Percentiles rank a stretch among this genome's conserved stretches.
Conservation (phyloP, 2,888 invertebrate genomes). For the Drosophila infuscata region DNA sequence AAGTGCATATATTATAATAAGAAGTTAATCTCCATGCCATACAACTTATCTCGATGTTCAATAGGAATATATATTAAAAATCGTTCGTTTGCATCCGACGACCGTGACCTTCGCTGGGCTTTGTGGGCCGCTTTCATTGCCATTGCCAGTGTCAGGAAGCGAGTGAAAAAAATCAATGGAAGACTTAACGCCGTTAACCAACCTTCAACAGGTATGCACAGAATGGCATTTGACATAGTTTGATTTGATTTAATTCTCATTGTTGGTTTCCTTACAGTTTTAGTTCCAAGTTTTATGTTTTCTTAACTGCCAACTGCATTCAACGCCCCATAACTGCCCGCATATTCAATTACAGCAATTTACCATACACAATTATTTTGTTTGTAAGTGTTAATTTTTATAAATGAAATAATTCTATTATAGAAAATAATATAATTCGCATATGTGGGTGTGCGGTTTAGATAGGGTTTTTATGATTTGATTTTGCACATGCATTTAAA, state of each 20-base stretch:
- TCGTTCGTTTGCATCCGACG: conserved; percentile 23
- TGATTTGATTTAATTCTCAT: conserved; percentile 25
- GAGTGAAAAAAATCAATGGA: conserved; percentile 77
- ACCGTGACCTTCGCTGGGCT: conserved; percentile 68
- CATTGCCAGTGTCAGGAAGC: conserved; percentile 46
- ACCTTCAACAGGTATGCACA: conserved; percentile 75
- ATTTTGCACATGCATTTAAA: background rate
- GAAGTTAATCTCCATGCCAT: background rate
- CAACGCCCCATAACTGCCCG: conserved; percentile 26
- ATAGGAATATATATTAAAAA: conserved; percentile 28
- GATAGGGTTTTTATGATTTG: background rate
- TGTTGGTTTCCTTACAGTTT: conserved; percentile 52
- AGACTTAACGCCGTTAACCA: conserved; percentile 75
- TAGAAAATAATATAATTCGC: background rate
- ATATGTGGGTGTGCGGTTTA: background rate
- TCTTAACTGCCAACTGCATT: conserved; percentile 37
- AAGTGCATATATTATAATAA: background rate
- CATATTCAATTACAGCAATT: conserved; percentile 25
- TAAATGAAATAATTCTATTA: background rate
- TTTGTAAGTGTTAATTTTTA: conserved; percentile 44
- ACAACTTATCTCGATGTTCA: conserved; percentile 23
- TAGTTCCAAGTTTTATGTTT: conserved; percentile 51
- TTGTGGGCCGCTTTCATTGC: conserved; percentile 56
- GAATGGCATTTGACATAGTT: conserved; percentile 4
- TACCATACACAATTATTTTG: conserved; percentile 24